Conservation (phyloP, 2,113 vertebrate genomes). For the Orthonyx spaldingii region DNA sequence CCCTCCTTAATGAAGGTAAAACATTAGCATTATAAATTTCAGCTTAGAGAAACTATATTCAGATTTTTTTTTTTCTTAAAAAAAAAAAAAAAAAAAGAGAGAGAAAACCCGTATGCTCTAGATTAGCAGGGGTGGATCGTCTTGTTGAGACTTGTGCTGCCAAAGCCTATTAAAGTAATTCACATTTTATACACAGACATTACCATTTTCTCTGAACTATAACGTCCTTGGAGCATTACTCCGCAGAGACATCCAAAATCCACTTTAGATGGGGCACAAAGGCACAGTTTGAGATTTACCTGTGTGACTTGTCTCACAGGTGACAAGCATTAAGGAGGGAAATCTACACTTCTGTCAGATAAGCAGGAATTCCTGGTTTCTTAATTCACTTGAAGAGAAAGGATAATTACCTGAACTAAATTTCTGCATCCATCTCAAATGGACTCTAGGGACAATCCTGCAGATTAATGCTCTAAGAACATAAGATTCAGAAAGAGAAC, state of each 20-base stretch:
- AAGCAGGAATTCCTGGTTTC: conserved; percentile 3
- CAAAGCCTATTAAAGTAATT: conserved; percentile 61
- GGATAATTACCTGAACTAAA: conserved; percentile 68
- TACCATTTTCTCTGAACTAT: conserved; percentile 60
- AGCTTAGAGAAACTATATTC: conserved; percentile 41
- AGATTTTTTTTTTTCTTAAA: not conserved
- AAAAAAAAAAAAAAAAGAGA: not conserved
- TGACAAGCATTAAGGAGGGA: conserved; percentile 50
- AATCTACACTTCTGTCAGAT: conserved; percentile 45
- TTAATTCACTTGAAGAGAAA: conserved; percentile 65
- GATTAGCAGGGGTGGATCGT: conserved; percentile 7
- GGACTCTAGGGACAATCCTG: conserved; percentile 61
- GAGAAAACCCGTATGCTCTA: not conserved
- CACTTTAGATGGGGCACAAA: conserved; percentile 41
- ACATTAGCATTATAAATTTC: conserved; percentile 34
- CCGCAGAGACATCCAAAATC: conserved; percentile 42
- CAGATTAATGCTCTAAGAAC: conserved; percentile 65
- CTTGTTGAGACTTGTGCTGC: conserved; percentile 49
- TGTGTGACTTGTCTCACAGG: conserved; percentile 41
- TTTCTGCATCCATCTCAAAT: conserved; percentile 57
- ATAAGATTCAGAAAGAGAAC: conserved; percentile 35
- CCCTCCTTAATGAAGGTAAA: conserved; percentile 2
- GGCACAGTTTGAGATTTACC: conserved; percentile 49
- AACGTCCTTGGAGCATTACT: conserved; percentile 47
- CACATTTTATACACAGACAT: conserved; percentile 44